These are phyloP conservation scores for Trachemys scripta DNA, from an alignment of 2,113 vertebrate species.

Conservation along the genomic window DNA sequence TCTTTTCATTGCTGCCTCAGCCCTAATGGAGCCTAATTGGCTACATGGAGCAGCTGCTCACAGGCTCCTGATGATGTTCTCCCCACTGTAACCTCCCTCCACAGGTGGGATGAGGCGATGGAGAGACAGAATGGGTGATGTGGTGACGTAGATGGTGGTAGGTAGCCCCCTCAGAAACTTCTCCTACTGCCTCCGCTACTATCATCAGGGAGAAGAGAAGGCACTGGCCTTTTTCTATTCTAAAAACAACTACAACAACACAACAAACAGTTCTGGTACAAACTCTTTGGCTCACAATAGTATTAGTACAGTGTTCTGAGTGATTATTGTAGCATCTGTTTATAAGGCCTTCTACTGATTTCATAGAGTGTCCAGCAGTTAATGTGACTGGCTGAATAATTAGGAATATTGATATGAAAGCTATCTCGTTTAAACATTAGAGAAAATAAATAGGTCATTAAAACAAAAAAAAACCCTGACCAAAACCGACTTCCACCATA, in stretches of 20 bases:
- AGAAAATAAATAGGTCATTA: not conserved
- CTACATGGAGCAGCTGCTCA: not conserved
- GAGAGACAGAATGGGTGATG: not conserved
- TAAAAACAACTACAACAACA: not conserved
- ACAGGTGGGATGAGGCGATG: not conserved
- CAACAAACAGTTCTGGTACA: not conserved
- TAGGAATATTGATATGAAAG: not conserved
- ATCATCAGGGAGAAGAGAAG: not conserved
- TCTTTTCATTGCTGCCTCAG: not conserved
- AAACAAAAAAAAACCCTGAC: not conserved
- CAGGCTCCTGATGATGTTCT: not conserved
- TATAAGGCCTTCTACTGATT: not conserved
- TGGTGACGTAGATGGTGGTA: not conserved
- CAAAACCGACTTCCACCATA: not conserved
- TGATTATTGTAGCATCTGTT: not conserved
- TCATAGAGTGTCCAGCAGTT: not conserved
- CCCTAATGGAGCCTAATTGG: not conserved
- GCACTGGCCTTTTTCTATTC: not conserved
- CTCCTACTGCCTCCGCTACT: not conserved
- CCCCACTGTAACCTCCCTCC: not conserved
- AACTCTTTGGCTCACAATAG: not conserved
- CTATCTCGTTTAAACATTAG: not conserved
- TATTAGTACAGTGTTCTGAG: not conserved
- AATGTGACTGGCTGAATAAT: not conserved
- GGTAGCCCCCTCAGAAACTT: not conserved